Base-by-base conservation (phyloP, 2,888 invertebrate species). In the Troglohyphantes excavatus region DNA sequence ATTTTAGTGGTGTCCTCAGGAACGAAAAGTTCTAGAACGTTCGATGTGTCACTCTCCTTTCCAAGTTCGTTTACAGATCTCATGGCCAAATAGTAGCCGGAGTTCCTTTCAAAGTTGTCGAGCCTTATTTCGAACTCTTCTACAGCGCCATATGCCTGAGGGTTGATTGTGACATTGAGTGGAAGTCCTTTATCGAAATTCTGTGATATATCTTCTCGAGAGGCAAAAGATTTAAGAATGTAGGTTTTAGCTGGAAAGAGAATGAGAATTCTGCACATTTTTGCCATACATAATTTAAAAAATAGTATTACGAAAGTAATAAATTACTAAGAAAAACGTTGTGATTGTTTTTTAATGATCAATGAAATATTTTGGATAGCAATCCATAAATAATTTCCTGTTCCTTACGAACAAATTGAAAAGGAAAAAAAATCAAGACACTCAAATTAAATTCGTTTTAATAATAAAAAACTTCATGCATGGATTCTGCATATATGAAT, bases 161-260 rank as follows among this genome's bases (percentile, higher is more conserved):
- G 82, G 6, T 7, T n/a, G 23, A 29, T 2, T 2, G 17, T 29
- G 21, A 59, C n/a, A 9, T 67, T 11, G 13, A 75, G 53, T 5
- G 6, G 13, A 0, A 6, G 6, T 43, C 33, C 59, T 0, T 23
- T 61, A 1, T 29, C 23, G 21, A 79, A 81, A n/a, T 75, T 39
- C 9, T n/a, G 19, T 17, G 68, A 3, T 1, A 75, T 75, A 11
- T 88, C 75, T 13, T 88, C 75, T 21, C 33, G 75, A n/a, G 29
- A 19, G 17, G 67, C 43, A 33, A 82, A 82, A 2, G 26, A 27
- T 53, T 67, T 87, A 65, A 88, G 19, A 11, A 67, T 26, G 59
- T 88, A 88, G 1, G 23, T 23, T 27, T 2, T 19, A 19, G 68
- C 88, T 88, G n/a, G 61, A 88, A 88, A 81, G 59, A 75, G 61